These are phyloP conservation scores for Pseudopleuronectes americanus DNA, from an alignment of 2,797 vertebrate species.

Conservation along the genomic window DNA sequence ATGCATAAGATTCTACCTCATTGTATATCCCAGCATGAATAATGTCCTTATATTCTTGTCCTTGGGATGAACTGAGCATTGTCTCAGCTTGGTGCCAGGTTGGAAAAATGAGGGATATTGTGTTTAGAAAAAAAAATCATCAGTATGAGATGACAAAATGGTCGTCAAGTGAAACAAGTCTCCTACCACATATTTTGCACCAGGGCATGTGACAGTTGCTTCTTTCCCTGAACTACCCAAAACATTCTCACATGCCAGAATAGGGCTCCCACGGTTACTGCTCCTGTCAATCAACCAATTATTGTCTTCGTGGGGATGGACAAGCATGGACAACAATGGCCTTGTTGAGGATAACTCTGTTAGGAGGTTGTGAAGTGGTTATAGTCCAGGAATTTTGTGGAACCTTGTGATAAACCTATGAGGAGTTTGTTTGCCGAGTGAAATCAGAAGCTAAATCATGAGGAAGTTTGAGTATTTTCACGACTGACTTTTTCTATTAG, in stretches of 20 bases:
- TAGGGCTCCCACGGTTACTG: background rate
- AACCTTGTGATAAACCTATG: background rate
- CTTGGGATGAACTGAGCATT: slow-evolving; percentile 5
- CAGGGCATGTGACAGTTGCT: slow-evolving; percentile 7
- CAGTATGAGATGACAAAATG: slow-evolving; percentile 12
- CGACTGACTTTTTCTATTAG: background rate
- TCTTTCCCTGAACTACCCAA: background rate
- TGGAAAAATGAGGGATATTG: slow-evolving; percentile 5
- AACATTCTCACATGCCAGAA: background rate
- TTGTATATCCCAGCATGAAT: slow-evolving; percentile 23
- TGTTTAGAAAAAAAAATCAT: background rate
- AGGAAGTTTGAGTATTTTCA: background rate
- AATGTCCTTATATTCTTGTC: slow-evolving; percentile 8
- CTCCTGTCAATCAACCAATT: too few species aligned
- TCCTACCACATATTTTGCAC: slow-evolving; percentile 21
- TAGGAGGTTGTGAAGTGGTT: too few species aligned
- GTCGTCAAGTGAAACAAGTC: slow-evolving; percentile 1
- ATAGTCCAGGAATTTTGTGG: too few species aligned
- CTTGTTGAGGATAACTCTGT: too few species aligned
- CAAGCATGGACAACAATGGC: too few species aligned
- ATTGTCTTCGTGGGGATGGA: too few species aligned
- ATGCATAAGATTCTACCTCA: background rate
- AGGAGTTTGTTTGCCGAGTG: background rate
- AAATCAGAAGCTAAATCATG: background rate
- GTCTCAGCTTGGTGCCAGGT: slow-evolving; percentile 12